Base-by-base conservation (phyloP, 2,113 vertebrate species). In the Chitala chitala region DNA sequence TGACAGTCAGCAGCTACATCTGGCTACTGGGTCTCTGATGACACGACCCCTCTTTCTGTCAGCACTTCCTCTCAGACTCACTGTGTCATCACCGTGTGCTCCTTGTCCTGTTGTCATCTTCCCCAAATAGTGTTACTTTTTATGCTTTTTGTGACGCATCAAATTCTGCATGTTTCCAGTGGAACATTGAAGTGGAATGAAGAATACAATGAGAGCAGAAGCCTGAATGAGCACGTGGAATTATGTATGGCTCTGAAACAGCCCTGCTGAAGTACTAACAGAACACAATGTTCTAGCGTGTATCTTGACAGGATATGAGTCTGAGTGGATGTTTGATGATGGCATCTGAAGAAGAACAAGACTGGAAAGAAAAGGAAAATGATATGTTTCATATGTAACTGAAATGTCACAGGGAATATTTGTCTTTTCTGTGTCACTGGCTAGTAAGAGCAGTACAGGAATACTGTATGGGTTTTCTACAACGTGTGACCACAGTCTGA, bases 1-100 rank as follows among this genome's bases (percentile, higher is more conserved):
- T 92, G 84, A 81, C 83, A 89, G 90, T 96, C 96, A 98, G 97
- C 89, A 99, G 96, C 96, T 99, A 99, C 96, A 99, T 99, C 96
- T 98, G 96, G 95, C 96, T 99, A 99, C 96, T 99, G 96, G 96
- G 96, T 99, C 96, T 99, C 96, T 88, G 92, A 92, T 91, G 89
- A 87, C 90, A 91, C 89, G 29, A 84, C 88, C 86, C 13, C 81
- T 74, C 77, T 91, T 89, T 88, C 90, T 82, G 3, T 82, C 80
- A 73, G 55, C 82, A 77, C 78, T 40, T 78, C 86, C 73, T 78
- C 72, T 77, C 75, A 84, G 78, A 80, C 87, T 82, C 84, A 80
- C 83, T 80, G 80, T 73, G 78, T 82, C 76, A 81, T 82, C 77
- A 61, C 78, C 82, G 69, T 72, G 63, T 76, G 79, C 72, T 74